These are phyloP conservation scores for Strix aluco DNA, from an alignment of 2,113 vertebrate species.

Conservation along the genomic window DNA sequence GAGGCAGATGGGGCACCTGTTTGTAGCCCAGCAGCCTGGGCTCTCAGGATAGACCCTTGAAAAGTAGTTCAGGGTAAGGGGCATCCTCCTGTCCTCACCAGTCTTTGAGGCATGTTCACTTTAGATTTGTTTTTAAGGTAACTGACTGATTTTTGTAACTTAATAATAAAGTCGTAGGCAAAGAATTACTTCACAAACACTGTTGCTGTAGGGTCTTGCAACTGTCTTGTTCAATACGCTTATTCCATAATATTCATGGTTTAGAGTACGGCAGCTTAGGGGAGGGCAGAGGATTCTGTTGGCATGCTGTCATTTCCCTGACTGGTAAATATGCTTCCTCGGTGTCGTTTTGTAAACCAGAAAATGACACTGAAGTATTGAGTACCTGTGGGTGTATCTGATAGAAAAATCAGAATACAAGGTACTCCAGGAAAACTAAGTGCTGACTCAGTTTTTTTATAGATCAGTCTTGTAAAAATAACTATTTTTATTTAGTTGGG, in stretches of 20 bases:
- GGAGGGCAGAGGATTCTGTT: neutral
- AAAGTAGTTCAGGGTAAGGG: neutral
- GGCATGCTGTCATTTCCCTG: neutral
- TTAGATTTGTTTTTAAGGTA: neutral
- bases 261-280: neutral
- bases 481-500: neutral
- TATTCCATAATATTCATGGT: neutral
- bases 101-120: neutral
- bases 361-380: neutral
- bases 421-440: neutral
- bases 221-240: neutral
- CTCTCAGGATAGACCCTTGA: neutral
- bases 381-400: neutral
- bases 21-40: neutral
- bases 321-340: neutral
- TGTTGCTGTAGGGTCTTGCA: neutral
- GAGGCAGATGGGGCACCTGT: neutral
- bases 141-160: neutral
- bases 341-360: rapidly evolving
- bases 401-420: neutral
- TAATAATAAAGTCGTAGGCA: neutral
- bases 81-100: neutral
- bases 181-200: neutral
- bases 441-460: neutral
- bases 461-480: neutral